Evolutionary conservation across 2,888 invertebrate genomes (phyloP), one percentile per base, ranked within the genome.

Genomic region (Pycnomerus fuliginosus): DNA sequence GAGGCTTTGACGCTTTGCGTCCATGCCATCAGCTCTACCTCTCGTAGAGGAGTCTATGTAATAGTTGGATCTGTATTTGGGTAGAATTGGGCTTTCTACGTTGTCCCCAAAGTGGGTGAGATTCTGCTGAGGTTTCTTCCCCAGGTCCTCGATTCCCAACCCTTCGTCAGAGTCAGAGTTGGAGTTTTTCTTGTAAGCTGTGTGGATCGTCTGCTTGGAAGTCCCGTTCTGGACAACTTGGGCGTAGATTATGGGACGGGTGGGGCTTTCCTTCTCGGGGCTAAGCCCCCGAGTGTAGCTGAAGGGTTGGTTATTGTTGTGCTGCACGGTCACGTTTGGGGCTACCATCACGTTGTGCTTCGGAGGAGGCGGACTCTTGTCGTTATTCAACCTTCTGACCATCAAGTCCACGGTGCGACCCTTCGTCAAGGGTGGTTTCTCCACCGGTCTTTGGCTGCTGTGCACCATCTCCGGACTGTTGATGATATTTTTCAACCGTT

Each of bases 121-220:
- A 25, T 64, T 74, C 29, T 73, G 74, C 25, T 70, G 71, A 16
- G 69, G 70, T 29, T 77, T 76, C 34, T 77, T 75, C 32, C 75
- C 73, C 52, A 78, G 76, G 49, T 81, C 81, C 63, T 88, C 87
- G 40, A 84, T 81, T 1, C 87, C 87, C n/a, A 87, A 70, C 0
- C 87, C 87, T 68, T 88, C 88, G 54, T 87, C 88, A 64, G 87
- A 88, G 64, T 88, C 88, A 7, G 87, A 87, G 40, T 80, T 76
- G 1, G 75, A 65, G 37, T 76, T 74, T n/a, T 73, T 72, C 47
- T 74, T 65, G 48, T 72, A 73, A 15, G 69, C 74, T 44, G 79
- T 79, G 52, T 80, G 80, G 11, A 80, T 64, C 12, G 80, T 80
- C 56, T 74, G 73, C 53, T 76, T 76, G 15, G 61, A 55, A 65